Percentiles rank a stretch among this genome's conserved stretches.
Evolutionary conservation across 2,113 vertebrate genomes (phyloP).

Genomic region (Tachysurus fulvidraco): DNA sequence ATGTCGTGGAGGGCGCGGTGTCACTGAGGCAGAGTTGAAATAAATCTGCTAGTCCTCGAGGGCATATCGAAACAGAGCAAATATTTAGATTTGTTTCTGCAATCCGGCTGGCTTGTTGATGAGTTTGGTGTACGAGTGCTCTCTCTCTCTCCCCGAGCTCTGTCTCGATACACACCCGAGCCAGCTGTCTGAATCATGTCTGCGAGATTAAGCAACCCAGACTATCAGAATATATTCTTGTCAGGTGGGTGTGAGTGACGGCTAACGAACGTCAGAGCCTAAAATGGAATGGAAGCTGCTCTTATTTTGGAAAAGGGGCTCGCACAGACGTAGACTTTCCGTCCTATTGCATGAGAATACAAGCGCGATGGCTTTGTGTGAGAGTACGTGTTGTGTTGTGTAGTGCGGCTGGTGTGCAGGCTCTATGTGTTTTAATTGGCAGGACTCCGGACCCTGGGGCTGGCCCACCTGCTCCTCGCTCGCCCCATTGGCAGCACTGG

Average conservation of each 20-base stretch:
- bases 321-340: constrained; percentile 8
- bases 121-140: constrained; percentile 45
- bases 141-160: not conserved
- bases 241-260: constrained; percentile 32
- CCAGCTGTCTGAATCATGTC: constrained; percentile 13
- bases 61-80: constrained; percentile 38
- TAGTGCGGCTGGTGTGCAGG: constrained; percentile 62
- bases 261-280: constrained; percentile 35
- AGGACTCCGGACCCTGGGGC: constrained; percentile 69
- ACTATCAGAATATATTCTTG: constrained; percentile 3
- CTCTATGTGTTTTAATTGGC: constrained; percentile 78
- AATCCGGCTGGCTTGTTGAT: constrained; percentile 44
- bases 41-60: constrained; percentile 49
- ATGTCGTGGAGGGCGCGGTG: constrained; percentile 41
- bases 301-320: constrained; percentile 50
- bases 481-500: constrained; percentile 60
- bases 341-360: constrained; percentile 49
- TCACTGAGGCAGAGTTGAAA: constrained; percentile 28
- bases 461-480: constrained; percentile 73
- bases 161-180: constrained; percentile 11
- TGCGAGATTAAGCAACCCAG: constrained; percentile 2
- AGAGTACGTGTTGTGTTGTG: constrained; percentile 59
- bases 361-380: constrained; percentile 49
- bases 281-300: constrained; percentile 37
- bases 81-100: constrained; percentile 58